Evolutionary conservation across 2,888 invertebrate genomes (phyloP), one percentile per base, ranked within the genome.

Genomic region (Drosophila yooni): DNA sequence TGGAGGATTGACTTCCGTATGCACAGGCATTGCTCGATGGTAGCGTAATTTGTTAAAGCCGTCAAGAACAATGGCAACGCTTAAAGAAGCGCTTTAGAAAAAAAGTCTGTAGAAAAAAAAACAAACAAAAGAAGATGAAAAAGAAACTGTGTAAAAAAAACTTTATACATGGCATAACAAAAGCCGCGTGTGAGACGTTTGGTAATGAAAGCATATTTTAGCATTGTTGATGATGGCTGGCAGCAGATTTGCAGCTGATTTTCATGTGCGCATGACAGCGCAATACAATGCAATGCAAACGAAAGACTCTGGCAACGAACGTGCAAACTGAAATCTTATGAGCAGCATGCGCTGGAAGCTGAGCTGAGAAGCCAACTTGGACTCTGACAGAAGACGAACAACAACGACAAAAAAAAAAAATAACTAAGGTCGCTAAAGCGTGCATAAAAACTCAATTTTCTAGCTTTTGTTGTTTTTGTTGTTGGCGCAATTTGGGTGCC

Each of bases 141-240:
- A 71, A 53, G 52, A 74, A 52, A 67, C 63, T 15, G 25, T 25
- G 25, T 15, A 54, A n/a, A 36, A 34, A 53, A 36, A 64, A 56
- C 64, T 76, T 74, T 68, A 76, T 80, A 70, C 72, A 74, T 87
- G 80, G 64, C 82, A 71, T 72, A 66, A 33, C 56, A 70, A 66
- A 74, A 60, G 61, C 73, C 54, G 66, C 73, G 69, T 72, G 80
- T 62, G 62, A 71, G 77, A 69, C 85, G 79, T 86, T 88, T 85
- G 86, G 82, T 86, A 86, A 86, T 86, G 86, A 86, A 86, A 86
- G 88, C 86, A 88, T 88, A 85, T 88, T 85, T 86, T 88, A 70
- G 77, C 88, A 86, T 86, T 78, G 76, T 74, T 83, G 77, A 88
- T 86, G 79, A 46, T 54, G 64, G 58, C 40, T 60, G 72, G 62